Percentiles rank a stretch among this genome's conserved stretches.
Conservation (phyloP, 2,888 invertebrate genomes). For the Nipponacmea schrenckii region DNA sequence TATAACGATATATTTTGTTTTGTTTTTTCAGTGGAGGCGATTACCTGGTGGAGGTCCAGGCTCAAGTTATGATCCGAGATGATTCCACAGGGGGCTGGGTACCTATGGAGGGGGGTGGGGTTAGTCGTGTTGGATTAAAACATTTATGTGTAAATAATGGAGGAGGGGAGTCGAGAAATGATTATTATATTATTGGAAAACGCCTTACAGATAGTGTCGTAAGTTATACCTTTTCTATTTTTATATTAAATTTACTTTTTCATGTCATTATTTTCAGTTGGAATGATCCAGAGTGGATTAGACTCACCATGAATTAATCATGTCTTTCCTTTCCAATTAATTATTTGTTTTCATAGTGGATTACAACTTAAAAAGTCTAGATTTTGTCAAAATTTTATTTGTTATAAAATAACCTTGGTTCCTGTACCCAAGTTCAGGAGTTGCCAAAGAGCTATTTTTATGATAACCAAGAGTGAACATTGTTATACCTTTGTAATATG, state of each 20-base stretch:
- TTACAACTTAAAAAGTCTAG: too few relatives aligned
- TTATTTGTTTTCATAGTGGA: too few relatives aligned
- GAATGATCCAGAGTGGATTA: too few relatives aligned
- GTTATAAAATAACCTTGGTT: too few relatives aligned
- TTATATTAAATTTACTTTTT: background rate
- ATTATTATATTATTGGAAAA: conserved; percentile 92
- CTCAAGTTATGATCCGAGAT: conserved; percentile 99
- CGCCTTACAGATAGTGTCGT: conserved; percentile 93
- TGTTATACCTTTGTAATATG: too few relatives aligned
- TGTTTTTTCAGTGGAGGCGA: conserved; percentile 51
- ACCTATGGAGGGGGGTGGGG: conserved; percentile 91
- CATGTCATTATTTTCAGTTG: background rate
- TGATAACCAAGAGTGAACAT: too few relatives aligned
- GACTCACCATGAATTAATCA: too few relatives aligned
- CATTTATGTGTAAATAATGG: conserved; percentile 35
- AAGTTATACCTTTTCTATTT: conserved; percentile 65
- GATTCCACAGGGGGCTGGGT: conserved; percentile 96
- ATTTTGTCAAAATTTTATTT: too few relatives aligned
- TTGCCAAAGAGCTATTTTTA: too few relatives aligned
- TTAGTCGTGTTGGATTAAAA: conserved; percentile 80
- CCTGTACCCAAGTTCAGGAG: too few relatives aligned
- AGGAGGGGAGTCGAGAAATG: conserved; percentile 44
- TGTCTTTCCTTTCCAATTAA: too few relatives aligned
- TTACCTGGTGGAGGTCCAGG: conserved; percentile 90
- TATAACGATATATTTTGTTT: conserved; percentile 41